Evolutionary conservation across 2,888 invertebrate species (phyloP).

Genomic region (Lydus trimaculatus): DNA sequence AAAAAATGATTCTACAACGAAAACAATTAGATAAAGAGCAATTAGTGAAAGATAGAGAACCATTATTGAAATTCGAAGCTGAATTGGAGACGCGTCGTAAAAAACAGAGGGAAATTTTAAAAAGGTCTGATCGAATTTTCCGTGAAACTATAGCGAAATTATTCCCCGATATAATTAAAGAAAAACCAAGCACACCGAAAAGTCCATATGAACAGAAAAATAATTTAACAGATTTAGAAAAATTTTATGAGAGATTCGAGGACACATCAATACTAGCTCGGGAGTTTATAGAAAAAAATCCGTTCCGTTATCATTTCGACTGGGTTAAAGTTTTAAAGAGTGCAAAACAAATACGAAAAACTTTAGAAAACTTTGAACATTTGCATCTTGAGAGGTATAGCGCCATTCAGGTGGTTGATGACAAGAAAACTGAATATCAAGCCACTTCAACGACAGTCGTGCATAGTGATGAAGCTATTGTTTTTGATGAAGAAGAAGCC

Average conservation of each 20-base stretch:
- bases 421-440: not conserved
- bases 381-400: not conserved
- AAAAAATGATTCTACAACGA: slow-evolving; percentile 69
- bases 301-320: slow-evolving; percentile 63
- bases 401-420: too few relatives aligned
- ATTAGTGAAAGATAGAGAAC: slow-evolving; percentile 68
- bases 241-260: slow-evolving; percentile 53
- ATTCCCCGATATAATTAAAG: slow-evolving; percentile 68
- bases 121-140: slow-evolving; percentile 69
- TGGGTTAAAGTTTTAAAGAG: slow-evolving; percentile 64
- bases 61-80: slow-evolving; percentile 66
- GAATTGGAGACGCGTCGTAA: slow-evolving; percentile 67
- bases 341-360: not conserved
- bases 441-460: not conserved
- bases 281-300: slow-evolving; percentile 61
- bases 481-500: not conserved
- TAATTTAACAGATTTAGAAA: not conserved
- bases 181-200: slow-evolving; percentile 59
- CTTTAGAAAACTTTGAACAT: not conserved
- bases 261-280: slow-evolving; percentile 54
- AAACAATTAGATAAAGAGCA: slow-evolving; percentile 69
- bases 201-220: slow-evolving; percentile 47
- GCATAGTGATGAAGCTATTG: not conserved
- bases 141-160: slow-evolving; percentile 69
- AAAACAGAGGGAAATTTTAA: slow-evolving; percentile 64